phyloP scores from a whole-genome alignment of 2,888 invertebrate genomes.

The Mythimna loreyi region DNA sequence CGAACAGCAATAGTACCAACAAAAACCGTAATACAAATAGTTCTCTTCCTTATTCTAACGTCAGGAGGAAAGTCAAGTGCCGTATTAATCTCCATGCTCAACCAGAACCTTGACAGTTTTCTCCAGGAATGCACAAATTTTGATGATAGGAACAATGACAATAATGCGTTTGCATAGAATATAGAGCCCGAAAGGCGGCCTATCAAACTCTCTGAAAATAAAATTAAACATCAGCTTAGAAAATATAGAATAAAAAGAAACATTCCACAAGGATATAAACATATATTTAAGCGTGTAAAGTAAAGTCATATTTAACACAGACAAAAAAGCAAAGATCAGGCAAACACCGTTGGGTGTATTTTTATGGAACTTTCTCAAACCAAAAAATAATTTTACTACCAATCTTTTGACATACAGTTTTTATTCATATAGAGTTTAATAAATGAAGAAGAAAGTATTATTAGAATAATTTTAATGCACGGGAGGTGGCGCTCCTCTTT shows the following conservation, averaged over 20 bases:
- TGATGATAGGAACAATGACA: slow-evolving; percentile 89
- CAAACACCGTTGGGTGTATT: too few relatives aligned
- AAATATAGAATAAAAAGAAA: background rate
- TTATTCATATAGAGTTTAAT: too few relatives aligned
- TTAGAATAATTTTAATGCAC: too few relatives aligned
- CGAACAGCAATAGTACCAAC: slow-evolving; percentile 73
- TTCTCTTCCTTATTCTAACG: slow-evolving; percentile 67
- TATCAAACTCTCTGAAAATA: slow-evolving; percentile 73
- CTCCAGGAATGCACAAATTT: slow-evolving; percentile 79
- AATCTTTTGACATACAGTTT: too few relatives aligned
- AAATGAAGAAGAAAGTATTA: too few relatives aligned
- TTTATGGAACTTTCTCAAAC: too few relatives aligned
- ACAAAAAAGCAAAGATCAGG: too few relatives aligned
- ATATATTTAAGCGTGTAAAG: too few relatives aligned
- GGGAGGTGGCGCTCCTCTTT: too few relatives aligned
- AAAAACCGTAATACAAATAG: slow-evolving; percentile 70
- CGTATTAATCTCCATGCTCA: slow-evolving; percentile 67
- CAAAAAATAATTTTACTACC: too few relatives aligned
- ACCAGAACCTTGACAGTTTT: slow-evolving; percentile 73
- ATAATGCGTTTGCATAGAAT: slow-evolving; percentile 90
- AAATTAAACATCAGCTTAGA: background rate
- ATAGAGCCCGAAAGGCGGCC: slow-evolving; percentile 82
- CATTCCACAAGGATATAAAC: background rate
- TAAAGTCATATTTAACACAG: too few relatives aligned
- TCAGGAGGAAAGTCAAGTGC: slow-evolving; percentile 72